phyloP scores from a whole-genome alignment of 53 echinoderm and acorn worm species.

The Echinometra lucunter region DNA sequence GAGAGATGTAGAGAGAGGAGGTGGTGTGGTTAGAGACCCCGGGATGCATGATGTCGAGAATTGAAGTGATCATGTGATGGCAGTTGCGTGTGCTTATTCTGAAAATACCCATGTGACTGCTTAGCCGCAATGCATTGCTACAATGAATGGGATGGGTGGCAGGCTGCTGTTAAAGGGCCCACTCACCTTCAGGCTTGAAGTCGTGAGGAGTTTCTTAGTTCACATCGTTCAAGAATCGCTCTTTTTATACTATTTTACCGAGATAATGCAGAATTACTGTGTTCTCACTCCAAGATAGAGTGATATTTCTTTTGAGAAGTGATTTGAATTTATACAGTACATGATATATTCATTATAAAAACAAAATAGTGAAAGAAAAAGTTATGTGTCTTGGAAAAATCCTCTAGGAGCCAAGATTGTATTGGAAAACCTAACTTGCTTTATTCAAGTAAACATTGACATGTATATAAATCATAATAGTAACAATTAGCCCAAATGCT shows the following conservation, averaged over 20 bases:
- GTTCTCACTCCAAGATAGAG: background rate
- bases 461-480: background rate
- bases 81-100: slow-evolving; percentile 64
- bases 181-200: background rate
- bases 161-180: slow-evolving; percentile 34
- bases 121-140: slow-evolving; percentile 57
- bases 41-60: slow-evolving; percentile 51
- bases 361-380: too few relatives aligned
- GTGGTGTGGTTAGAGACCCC: slow-evolving; percentile 23
- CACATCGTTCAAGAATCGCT: background rate
- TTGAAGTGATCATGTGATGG: slow-evolving; percentile 68
- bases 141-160: slow-evolving; percentile 63
- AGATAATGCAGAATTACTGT: background rate
- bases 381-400: too few relatives aligned
- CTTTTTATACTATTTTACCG: background rate
- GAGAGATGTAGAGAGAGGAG: background rate
- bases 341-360: too few relatives aligned
- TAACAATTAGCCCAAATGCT: background rate
- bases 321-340: background rate
- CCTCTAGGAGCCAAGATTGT: too few relatives aligned
- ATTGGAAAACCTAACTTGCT: background rate
- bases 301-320: background rate
- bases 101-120: slow-evolving; percentile 70
- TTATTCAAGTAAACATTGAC: background rate
- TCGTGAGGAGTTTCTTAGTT: background rate